Evolutionary conservation across 2,113 vertebrate species (phyloP), one percentile per base, ranked within the genome.

Genomic region (Psettodes erumei): DNA sequence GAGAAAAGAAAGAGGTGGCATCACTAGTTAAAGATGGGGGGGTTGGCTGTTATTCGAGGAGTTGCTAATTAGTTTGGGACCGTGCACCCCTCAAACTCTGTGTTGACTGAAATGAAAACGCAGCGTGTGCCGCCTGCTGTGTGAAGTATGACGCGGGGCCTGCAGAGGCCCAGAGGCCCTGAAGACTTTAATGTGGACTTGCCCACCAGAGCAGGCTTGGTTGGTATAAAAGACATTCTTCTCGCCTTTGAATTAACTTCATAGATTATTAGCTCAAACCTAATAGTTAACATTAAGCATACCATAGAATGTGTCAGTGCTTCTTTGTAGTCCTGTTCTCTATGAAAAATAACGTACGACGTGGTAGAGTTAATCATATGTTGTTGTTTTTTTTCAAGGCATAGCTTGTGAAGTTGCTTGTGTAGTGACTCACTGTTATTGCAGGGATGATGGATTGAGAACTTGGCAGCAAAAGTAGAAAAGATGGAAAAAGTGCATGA

Each of bases 41-140:
- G n/a, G n/a, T 47, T 38, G 78, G 21, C 61, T 64, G 28, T 56
- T 33, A 62, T 71, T 61, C 67, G 70, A 78, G 53, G 15, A 75
- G 68, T 40, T 62, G 67, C 42, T 62, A 4, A 42, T 81, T 66
- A 43, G 43, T 63, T 67, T 62, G 23, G 38, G 47, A 48, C 30
- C 27, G n/a, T 32, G 45, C 30, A 53, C 54, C 9, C 37, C n/a
- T 25, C 37, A 64, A 58, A 45, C 30, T 23, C 43, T 59, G 16
- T 53, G 45, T 51, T 19, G 59, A 63, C 16, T 64, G 50, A 45
- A 70, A 75, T 54, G n/a, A 64, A 47, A 53, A 64, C 10, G 1
- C 15, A 48, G 13, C 48, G 64, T 56, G n/a, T 30, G 13, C n/a
- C n/a, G 40, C 4, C 47, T 30, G 42, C 28, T 68, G 56, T 69